Evolutionary conservation across 1,140 invertebrate genomes (phyloP).

Genomic region (Oscheius sp.): DNA sequence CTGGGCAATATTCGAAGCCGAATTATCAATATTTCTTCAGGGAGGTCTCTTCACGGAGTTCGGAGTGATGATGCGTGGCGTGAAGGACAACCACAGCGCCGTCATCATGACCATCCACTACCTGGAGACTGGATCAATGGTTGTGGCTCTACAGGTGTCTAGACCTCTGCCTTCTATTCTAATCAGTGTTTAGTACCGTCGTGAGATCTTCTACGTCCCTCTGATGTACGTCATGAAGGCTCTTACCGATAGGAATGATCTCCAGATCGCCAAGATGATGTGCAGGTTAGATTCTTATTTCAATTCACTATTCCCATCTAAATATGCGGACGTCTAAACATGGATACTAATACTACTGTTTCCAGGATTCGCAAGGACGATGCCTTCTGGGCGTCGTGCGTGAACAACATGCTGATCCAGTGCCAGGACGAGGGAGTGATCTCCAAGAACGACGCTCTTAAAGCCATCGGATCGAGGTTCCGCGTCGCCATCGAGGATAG

Average conservation of each 20-base stretch:
- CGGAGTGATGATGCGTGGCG: conserved; percentile 58
- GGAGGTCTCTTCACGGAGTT: conserved; percentile 56
- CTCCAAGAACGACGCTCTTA: conserved; percentile 39
- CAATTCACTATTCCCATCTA: neutral
- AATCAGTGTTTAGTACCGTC: conserved; percentile 48
- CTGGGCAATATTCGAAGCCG: too few relatives aligned
- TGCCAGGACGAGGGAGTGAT: conserved; percentile 51
- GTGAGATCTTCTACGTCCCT: conserved; percentile 60
- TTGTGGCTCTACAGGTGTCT: conserved; percentile 50
- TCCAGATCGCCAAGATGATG: conserved; percentile 12
- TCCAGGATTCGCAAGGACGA: conserved; percentile 43
- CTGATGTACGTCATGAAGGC: conserved; percentile 58
- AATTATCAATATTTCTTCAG: neutral
- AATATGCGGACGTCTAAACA: too few relatives aligned
- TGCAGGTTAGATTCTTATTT: neutral
- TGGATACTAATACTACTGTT: neutral
- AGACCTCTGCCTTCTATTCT: neutral
- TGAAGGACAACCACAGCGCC: conserved; percentile 54
- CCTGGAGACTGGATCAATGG: conserved; percentile 54
- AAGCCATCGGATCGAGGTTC: conserved; percentile 48
- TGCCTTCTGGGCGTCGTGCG: conserved; percentile 44
- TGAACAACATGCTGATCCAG: conserved; percentile 53
- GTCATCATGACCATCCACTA: conserved; percentile 56
- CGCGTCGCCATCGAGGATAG: conserved; percentile 51
- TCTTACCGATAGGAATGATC: conserved; percentile 50